Base-by-base conservation (phyloP, 2,888 invertebrate species). In the Pandemis heparana region DNA sequence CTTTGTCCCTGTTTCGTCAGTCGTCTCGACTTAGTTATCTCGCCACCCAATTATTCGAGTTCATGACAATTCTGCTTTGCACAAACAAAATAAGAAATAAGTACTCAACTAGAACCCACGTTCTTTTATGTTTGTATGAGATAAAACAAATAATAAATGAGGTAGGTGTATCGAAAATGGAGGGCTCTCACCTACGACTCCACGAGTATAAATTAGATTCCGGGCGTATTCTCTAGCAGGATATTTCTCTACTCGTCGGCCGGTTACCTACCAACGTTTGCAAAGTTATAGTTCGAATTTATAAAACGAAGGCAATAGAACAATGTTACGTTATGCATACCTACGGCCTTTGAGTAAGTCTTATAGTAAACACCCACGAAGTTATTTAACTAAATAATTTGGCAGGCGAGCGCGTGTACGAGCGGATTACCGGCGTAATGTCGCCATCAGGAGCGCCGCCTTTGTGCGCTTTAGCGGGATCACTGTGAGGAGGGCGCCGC, bases 1-100 rank as follows among this genome's bases (percentile, higher is more conserved):
- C 60, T 65, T 65, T 68, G 48, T 73, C 41, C 6, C 14, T 18
- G 62, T 39, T 23, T 39, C 46, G 53, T 63, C 56, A 62, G 18
- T 68, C 43, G 41, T 39, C 10, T 12, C 46, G 38, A 68, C 32
- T 60, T 14, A 41, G 59, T 65, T 69, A 61, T 61, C 69, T 38
- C 61, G 7, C 10, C 32, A 8, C n/a, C 63, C 63, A 63, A 46
- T 62, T 62, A 66, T 56, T 51, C 10, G 12, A 66, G 56, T n/a
- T 23, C 53, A 14, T 1, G 66, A 39, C 39, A 14, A 56, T 66
- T 66, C 6, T 12, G 39, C 51, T 65, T 41, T 8, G 43, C 9
- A 39, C 9, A 39, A 65, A 65, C 41, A 53, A 43, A 8, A 46
- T 46, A 46, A 7, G 23, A 32, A 18, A 23, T 5, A n/a, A 56